Conservation (phyloP, 1,140 invertebrate genomes). For the Drosophila leontia region DNA sequence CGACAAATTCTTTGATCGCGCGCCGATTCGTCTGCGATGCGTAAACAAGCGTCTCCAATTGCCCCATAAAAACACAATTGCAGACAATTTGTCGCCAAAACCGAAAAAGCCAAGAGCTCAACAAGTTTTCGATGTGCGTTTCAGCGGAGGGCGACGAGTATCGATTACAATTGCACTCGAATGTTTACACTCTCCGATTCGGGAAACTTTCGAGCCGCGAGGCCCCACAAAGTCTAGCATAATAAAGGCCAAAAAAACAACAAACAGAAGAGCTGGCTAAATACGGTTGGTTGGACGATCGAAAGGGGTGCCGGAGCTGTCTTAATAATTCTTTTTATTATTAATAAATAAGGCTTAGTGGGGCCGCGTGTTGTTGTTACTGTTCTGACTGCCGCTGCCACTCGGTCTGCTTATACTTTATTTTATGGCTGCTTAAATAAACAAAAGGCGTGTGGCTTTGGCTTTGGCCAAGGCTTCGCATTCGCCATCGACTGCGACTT, state of each 20-base stretch:
- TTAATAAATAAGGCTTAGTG: constrained; percentile 78
- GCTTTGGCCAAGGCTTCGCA: constrained; percentile 46
- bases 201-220: constrained; percentile 24
- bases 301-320: constrained; percentile 27
- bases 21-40: constrained; percentile 26
- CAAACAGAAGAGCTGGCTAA: constrained; percentile 58
- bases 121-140: constrained; percentile 14
- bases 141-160: constrained; percentile 18
- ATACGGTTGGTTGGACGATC: constrained; percentile 25
- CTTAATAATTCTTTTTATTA: constrained; percentile 73
- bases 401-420: constrained; percentile 72
- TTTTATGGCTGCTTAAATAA: constrained; percentile 72
- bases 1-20: constrained; percentile 41
- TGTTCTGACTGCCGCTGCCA: constrained; percentile 62
- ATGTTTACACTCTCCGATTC: constrained; percentile 45
- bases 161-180: constrained; percentile 73
- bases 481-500: constrained; percentile 49
- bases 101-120: constrained; percentile 23
- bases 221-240: constrained; percentile 65
- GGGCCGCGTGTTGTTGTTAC: constrained; percentile 44
- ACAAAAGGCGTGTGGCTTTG: constrained; percentile 81
- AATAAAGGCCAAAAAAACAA: constrained; percentile 58
- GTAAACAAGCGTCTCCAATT: constrained; percentile 55
- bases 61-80: constrained; percentile 45
- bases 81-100: constrained; percentile 71